phyloP scores from a whole-genome alignment of 1,140 invertebrate genomes.

The Drosophila orena region DNA sequence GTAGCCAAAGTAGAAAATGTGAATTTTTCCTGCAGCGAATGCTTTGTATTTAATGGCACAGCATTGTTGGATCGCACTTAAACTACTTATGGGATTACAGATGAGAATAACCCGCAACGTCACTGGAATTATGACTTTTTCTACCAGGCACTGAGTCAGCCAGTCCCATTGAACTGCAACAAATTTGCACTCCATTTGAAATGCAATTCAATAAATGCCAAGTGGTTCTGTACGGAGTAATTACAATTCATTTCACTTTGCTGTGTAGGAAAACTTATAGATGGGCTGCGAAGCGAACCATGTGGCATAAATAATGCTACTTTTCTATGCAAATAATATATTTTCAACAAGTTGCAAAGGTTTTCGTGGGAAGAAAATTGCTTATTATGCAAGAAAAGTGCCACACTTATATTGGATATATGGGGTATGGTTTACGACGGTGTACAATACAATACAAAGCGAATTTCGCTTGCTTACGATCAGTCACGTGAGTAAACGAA shows the following conservation, averaged over 20 bases:
- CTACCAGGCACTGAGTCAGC: slow-evolving; percentile 6
- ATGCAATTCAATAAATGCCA: slow-evolving; percentile 15
- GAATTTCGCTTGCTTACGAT: slow-evolving; percentile 11
- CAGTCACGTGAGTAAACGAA: slow-evolving; percentile 29
- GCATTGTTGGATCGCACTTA: too few species aligned
- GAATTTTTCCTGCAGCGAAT: too few species aligned
- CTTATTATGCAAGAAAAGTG: background rate
- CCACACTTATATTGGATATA: background rate
- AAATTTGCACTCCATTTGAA: slow-evolving; percentile 1
- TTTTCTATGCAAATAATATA: slow-evolving; percentile 39
- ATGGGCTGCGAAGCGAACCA: slow-evolving; percentile 4
- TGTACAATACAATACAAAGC: background rate
- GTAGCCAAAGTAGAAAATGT: too few species aligned
- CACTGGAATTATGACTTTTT: slow-evolving; percentile 28
- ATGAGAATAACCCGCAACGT: slow-evolving; percentile 22
- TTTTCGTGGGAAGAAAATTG: slow-evolving; percentile 27
- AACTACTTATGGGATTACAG: background rate
- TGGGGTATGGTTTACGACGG: background rate
- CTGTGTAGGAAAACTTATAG: background rate
- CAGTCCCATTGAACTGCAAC: slow-evolving; percentile 9
- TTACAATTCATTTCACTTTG: background rate
- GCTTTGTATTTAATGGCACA: too few species aligned
- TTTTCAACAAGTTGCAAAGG: slow-evolving; percentile 15
- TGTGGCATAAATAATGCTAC: slow-evolving; percentile 20
- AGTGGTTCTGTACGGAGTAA: background rate